Conservation (phyloP, 2,888 invertebrate genomes). For the Drosophila flavopinicola region DNA sequence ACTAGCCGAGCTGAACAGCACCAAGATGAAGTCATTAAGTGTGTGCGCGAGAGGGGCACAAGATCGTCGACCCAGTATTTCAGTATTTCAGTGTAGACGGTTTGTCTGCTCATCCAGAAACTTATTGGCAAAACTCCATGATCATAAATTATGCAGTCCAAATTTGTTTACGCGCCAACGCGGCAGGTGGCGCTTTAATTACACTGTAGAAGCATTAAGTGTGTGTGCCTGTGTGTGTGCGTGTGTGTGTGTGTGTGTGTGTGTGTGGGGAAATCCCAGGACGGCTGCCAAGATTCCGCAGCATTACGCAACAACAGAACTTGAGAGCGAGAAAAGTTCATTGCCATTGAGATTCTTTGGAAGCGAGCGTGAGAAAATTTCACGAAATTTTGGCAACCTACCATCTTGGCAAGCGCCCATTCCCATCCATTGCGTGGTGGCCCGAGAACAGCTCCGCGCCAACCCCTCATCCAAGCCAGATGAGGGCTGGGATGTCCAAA, state of each 20-base stretch:
- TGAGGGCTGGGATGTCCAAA: conserved; percentile 34
- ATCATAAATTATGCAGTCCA: conserved; percentile 82
- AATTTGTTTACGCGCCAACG: conserved; percentile 69
- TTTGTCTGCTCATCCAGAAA: conserved; percentile 68
- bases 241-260: conserved; percentile 20
- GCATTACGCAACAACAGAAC: conserved; percentile 68
- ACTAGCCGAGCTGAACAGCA: conserved; percentile 38
- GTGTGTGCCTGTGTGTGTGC: conserved; percentile 13
- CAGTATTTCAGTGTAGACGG: conserved; percentile 51
- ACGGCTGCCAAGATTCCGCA: conserved; percentile 69
- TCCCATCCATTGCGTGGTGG: conserved; percentile 54
- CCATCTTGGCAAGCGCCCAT: conserved; percentile 73
- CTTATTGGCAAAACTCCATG: conserved; percentile 84
- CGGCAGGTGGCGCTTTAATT: conserved; percentile 75
- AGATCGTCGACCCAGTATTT: conserved; percentile 24
- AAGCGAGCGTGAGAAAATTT: conserved; percentile 72
- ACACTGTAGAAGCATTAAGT: conserved; percentile 45
- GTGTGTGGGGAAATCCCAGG: conserved; percentile 65
- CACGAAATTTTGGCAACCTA: conserved; percentile 70
- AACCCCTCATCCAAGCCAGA: conserved; percentile 3
- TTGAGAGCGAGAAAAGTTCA: conserved; percentile 65
- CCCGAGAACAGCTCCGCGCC: conserved; percentile 1
- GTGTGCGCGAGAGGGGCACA: conserved; percentile 17
- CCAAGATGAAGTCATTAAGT: conserved; percentile 53
- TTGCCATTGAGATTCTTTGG: conserved; percentile 71